A percentile compares a stretch with the other conserved stretches of the same genome.
Conservation (phyloP, 2,113 vertebrate species). For the Gymnarchus niloticus region DNA sequence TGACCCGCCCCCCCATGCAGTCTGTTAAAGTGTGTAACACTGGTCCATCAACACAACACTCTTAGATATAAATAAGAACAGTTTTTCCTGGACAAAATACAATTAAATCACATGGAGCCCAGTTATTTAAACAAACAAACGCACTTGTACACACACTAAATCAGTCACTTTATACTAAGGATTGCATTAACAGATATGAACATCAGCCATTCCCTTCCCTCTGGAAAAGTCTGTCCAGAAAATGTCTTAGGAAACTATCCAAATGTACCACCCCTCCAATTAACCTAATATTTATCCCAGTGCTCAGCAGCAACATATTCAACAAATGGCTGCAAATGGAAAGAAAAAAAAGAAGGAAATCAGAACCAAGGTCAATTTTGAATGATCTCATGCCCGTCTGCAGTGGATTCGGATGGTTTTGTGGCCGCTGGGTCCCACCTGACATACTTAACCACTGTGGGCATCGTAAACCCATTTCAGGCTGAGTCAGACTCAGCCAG, state of each 20-base stretch:
- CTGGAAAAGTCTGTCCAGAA: not conserved
- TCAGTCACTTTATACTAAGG: no score
- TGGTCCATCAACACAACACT: not conserved
- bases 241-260: not conserved
- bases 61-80: not conserved
- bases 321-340: not conserved
- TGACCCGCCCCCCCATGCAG: not conserved
- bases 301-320: not conserved
- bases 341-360: not conserved
- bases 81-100: not conserved
- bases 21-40: not conserved
- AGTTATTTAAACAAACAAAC: not conserved
- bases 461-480: slow-evolving; percentile 40
- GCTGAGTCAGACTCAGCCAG: slow-evolving; percentile 42
- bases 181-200: no score
- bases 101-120: not conserved
- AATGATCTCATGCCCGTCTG: not conserved
- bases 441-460: slow-evolving; percentile 9
- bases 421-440: not conserved
- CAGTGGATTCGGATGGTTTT: not conserved
- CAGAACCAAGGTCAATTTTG: not conserved
- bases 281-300: not conserved
- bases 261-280: not conserved
- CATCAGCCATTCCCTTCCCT: not conserved
- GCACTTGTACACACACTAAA: not conserved